These are phyloP conservation scores for Desoria tigrina DNA, from an alignment of 2,888 invertebrate species.

Conservation along the genomic window DNA sequence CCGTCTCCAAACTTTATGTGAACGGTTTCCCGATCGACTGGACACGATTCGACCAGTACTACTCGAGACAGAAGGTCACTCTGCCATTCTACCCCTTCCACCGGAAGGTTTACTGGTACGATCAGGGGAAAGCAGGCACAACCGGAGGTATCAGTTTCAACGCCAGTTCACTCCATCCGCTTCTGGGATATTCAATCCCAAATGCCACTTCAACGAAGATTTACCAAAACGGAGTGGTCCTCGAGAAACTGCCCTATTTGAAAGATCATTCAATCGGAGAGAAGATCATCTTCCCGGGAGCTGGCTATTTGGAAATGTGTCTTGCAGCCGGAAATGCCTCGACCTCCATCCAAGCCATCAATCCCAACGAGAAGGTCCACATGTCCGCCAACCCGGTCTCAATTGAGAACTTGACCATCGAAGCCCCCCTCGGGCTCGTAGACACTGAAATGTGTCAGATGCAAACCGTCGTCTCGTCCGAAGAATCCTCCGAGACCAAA, in stretches of 20 bases:
- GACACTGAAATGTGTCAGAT: constrained; percentile 31
- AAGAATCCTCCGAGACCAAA: constrained; percentile 18
- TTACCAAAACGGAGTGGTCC: constrained; percentile 37
- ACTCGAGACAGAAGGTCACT: constrained; percentile 17
- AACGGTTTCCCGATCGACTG: constrained; percentile 37
- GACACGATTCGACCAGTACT: constrained; percentile 30
- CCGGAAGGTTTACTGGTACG: constrained; percentile 34
- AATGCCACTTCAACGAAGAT: constrained; percentile 33
- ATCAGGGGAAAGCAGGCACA: background rate
- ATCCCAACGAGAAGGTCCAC: background rate
- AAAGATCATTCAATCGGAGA: constrained; percentile 39
- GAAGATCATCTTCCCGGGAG: constrained; percentile 42
- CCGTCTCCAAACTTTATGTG: constrained; percentile 35
- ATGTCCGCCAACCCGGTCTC: constrained; percentile 19
- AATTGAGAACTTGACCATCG: constrained; percentile 38
- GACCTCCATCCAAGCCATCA: constrained; percentile 4
- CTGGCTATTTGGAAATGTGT: constrained; percentile 40
- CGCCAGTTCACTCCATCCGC: background rate
- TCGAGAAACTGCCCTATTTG: constrained; percentile 35
- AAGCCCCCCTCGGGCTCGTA: constrained; percentile 38
- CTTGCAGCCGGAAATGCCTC: constrained; percentile 36
- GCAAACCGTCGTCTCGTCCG: constrained; percentile 32
- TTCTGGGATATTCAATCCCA: constrained; percentile 21
- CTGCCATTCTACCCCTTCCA: constrained; percentile 45
- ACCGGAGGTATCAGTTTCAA: background rate